phyloP scores from a whole-genome alignment of 2,888 invertebrate genomes.

The Germaria angustata region DNA sequence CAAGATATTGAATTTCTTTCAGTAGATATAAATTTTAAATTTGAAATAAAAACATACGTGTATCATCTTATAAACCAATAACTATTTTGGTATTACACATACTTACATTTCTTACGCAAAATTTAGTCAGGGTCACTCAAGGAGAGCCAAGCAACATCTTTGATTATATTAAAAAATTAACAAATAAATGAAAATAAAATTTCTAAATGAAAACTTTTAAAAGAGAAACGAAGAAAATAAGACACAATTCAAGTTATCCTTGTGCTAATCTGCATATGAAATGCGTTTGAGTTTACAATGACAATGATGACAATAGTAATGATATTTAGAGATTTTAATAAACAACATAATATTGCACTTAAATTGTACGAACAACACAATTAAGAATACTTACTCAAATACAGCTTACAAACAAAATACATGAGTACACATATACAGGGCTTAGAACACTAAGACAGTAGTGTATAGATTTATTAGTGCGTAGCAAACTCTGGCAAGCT shows the following conservation, averaged over 20 bases:
- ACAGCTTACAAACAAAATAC: not conserved
- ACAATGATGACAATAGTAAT: constrained; percentile 46
- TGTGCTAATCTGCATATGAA: not conserved
- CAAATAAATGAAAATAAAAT: not conserved
- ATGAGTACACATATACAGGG: not conserved
- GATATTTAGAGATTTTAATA: constrained; percentile 52
- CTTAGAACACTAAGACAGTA: not conserved
- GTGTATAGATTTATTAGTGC: not conserved
- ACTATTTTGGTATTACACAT: constrained; percentile 1
- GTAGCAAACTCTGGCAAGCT: not conserved
- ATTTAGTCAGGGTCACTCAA: constrained; percentile 32
- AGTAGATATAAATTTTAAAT: not conserved
- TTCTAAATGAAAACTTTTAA: not conserved
- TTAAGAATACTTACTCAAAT: constrained; percentile 33
- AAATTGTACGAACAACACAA: constrained; percentile 45
- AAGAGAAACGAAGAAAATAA: not conserved
- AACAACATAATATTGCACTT: constrained; percentile 61
- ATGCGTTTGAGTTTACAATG: not conserved
- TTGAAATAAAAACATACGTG: constrained; percentile 10
- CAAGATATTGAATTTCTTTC: not conserved
- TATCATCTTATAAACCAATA: not conserved
- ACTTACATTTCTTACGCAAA: constrained; percentile 3
- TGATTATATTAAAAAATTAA: not conserved
- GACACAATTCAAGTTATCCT: not conserved
- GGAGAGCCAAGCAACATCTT: not conserved